Conservation (phyloP, 1,140 invertebrate genomes). For the Aphaenogaster ashmeadi region DNA sequence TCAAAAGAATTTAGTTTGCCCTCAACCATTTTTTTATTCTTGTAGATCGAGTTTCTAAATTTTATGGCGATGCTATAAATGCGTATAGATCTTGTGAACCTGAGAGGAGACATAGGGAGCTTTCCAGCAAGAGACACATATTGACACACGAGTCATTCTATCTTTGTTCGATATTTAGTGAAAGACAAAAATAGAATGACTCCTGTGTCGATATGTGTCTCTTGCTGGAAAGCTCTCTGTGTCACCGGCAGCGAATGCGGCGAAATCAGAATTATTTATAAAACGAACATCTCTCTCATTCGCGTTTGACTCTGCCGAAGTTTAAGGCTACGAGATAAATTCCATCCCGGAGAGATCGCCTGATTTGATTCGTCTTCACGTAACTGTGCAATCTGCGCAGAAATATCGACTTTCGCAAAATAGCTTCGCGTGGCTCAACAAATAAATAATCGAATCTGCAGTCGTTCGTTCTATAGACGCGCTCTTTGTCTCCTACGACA, state of each 20-base stretch:
- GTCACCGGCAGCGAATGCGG: not conserved
- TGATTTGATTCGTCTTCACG: not conserved
- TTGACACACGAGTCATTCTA: too few relatives aligned
- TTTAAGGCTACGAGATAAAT: not conserved
- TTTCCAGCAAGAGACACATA: too few relatives aligned
- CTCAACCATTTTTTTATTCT: not conserved
- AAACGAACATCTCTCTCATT: not conserved
- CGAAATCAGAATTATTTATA: slow-evolving; percentile 20
- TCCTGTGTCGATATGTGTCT: too few relatives aligned
- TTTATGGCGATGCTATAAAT: not conserved
- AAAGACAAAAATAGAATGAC: too few relatives aligned
- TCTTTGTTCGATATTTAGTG: too few relatives aligned
- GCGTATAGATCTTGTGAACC: not conserved
- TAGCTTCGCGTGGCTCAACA: not conserved
- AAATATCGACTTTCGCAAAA: not conserved
- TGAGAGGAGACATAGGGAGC: not conserved
- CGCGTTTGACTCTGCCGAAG: not conserved
- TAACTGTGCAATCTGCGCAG: too few relatives aligned
- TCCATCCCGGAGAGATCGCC: not conserved
- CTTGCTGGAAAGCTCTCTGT: not conserved
- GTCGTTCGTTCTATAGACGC: not conserved
- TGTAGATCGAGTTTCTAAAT: not conserved
- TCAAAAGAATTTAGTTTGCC: not conserved
- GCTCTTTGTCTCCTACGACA: not conserved
- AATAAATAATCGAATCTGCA: not conserved